These are phyloP conservation scores for Zelleria hepariella DNA, from an alignment of 2,888 invertebrate genomes.

Conservation along the genomic window DNA sequence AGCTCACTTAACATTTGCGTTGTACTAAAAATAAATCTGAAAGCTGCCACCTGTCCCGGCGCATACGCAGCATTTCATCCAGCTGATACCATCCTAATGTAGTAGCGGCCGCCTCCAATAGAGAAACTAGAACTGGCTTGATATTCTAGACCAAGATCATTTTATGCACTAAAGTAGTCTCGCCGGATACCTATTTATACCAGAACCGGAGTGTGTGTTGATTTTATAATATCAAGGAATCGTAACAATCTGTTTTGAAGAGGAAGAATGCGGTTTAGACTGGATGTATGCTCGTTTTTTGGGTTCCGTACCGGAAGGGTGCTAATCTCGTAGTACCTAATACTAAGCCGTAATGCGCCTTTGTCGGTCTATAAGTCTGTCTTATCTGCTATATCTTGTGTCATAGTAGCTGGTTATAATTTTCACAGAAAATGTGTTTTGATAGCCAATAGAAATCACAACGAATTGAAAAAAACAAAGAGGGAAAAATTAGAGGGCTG, in stretches of 20 bases:
- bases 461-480: no score
- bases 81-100: constrained; percentile 9
- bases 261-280: not conserved
- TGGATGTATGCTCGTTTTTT: not conserved
- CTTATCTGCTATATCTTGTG: no score
- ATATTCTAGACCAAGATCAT: constrained; percentile 3
- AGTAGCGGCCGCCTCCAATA: constrained; percentile 11
- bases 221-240: not conserved
- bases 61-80: constrained; percentile 6
- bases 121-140: constrained; percentile 15
- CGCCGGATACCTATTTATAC: not conserved
- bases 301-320: not conserved
- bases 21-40: constrained; percentile 15
- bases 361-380: no score
- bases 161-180: not conserved
- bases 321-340: no score
- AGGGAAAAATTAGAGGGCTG: no score
- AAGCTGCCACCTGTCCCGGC: constrained; percentile 8
- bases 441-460: no score
- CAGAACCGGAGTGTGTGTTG: no score
- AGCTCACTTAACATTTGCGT: not conserved
- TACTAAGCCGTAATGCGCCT: no score
- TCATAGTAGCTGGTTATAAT: no score
- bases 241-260: not conserved
- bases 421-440: no score